A percentile compares a stretch with the other conserved stretches of the same genome.
Conservation (phyloP, 2,113 vertebrate species). For the Thalassarche chlororhynchos region DNA sequence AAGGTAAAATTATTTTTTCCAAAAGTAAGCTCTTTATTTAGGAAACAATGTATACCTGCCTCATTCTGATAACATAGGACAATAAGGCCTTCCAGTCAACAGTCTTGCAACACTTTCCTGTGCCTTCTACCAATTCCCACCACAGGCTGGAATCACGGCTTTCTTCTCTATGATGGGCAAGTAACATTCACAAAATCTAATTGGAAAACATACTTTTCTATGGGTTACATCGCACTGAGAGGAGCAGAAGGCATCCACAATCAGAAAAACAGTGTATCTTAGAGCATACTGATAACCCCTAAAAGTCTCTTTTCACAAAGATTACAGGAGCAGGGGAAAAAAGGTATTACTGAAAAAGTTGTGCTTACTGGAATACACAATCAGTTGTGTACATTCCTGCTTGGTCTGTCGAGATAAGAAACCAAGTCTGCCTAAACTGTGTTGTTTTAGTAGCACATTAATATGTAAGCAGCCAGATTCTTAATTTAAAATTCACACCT, state of each 20-base stretch:
- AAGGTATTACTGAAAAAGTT: background rate
- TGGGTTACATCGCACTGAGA: background rate
- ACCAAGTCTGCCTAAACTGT: background rate
- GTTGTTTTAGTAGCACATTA: background rate
- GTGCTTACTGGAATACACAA: background rate
- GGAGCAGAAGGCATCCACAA: background rate
- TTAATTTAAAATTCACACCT: slow-evolving; percentile 14
- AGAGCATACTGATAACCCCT: background rate
- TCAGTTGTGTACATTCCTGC: background rate
- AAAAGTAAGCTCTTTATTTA: background rate
- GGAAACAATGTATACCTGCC: background rate
- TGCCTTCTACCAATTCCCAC: background rate
- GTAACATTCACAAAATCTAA: background rate
- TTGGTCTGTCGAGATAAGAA: background rate
- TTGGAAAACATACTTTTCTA: background rate
- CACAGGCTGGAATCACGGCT: background rate
- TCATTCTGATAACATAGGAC: background rate
- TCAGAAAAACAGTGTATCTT: background rate
- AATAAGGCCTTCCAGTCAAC: background rate
- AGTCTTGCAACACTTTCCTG: background rate
- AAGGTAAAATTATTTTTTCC: background rate
- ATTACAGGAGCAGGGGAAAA: background rate
- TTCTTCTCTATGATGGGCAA: background rate
- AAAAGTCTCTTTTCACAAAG: background rate
- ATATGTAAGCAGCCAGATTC: background rate